A percentile compares a stretch with the other conserved stretches of the same genome.
Conservation (phyloP, 1,140 invertebrate genomes). For the Papilio helenus region DNA sequence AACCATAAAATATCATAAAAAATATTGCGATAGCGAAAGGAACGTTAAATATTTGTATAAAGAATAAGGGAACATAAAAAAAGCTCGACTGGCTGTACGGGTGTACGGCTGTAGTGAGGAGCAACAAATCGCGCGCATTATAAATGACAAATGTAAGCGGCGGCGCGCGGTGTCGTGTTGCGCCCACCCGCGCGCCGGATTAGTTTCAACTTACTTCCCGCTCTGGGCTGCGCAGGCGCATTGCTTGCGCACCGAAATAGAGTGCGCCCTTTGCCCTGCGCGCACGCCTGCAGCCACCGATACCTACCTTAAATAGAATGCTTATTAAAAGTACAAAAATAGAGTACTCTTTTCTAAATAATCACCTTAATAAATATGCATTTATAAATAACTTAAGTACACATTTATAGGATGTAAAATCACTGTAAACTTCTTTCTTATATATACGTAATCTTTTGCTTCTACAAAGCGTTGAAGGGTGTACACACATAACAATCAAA, state of each 20-base stretch:
- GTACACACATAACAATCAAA: too few species aligned
- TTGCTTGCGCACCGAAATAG: conserved; percentile 59
- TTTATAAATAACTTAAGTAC: not conserved
- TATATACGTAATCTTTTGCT: not conserved
- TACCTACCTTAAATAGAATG: conserved; percentile 54
- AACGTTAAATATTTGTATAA: conserved; percentile 73
- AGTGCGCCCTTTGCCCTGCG: conserved; percentile 71
- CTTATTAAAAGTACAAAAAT: conserved; percentile 20
- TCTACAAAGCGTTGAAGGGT: not conserved
- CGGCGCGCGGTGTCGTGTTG: conserved; percentile 75
- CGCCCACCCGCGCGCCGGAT: conserved; percentile 80
- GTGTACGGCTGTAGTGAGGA: conserved; percentile 54
- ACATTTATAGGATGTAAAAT: not conserved
- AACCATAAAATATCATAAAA: conserved; percentile 65
- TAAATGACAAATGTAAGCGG: conserved; percentile 81
- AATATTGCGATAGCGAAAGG: conserved; percentile 58
- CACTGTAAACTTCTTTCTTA: not conserved
- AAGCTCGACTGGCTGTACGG: conserved; percentile 51
- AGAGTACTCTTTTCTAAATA: conserved; percentile 22
- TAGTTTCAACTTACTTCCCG: conserved; percentile 79
- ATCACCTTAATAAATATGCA: not conserved
- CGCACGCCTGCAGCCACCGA: conserved; percentile 63
- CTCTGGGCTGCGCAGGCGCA: conserved; percentile 49
- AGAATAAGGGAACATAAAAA: conserved; percentile 76
- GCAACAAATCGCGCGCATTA: conserved; percentile 82